phyloP scores from a whole-genome alignment of 2,113 vertebrate genomes.

The Lasiurus borealis region DNA sequence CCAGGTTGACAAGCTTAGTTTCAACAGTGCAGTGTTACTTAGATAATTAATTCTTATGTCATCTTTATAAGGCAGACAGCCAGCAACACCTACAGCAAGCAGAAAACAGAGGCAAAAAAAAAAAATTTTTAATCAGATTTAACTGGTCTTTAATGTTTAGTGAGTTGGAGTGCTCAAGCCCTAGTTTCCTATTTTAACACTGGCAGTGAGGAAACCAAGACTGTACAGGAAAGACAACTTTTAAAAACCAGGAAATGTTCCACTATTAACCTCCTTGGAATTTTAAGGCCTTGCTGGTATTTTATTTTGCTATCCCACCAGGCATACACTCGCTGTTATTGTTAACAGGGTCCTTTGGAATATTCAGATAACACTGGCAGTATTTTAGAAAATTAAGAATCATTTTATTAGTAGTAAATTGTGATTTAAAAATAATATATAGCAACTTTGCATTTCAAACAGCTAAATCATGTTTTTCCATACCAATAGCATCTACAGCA shows the following conservation, averaged over 20 bases:
- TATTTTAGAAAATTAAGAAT: conserved; percentile 43
- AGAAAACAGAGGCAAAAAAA: not conserved
- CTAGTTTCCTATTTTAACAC: not conserved
- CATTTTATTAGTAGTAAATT: not conserved
- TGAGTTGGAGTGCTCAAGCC: not conserved
- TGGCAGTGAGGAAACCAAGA: not conserved
- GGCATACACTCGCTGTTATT: not conserved
- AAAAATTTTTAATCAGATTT: not conserved
- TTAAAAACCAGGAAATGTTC: not conserved
- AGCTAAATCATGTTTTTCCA: conserved; percentile 24
- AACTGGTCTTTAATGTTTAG: not conserved
- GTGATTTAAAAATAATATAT: conserved; percentile 28
- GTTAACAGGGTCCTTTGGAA: conserved; percentile 6
- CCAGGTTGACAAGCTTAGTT: not conserved
- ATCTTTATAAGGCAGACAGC: not conserved
- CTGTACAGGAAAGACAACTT: not conserved
- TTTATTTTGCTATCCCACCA: not conserved
- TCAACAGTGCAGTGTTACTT: not conserved
- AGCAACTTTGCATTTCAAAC: conserved; percentile 26
- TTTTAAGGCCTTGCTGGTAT: not conserved
- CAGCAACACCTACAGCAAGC: not conserved
- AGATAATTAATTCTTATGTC: not conserved
- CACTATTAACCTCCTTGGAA: not conserved
- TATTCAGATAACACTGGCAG: not conserved
- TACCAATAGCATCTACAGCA: not conserved